Base-by-base conservation (phyloP, 2,797 vertebrate species). In the Leptatherina wallacei region DNA sequence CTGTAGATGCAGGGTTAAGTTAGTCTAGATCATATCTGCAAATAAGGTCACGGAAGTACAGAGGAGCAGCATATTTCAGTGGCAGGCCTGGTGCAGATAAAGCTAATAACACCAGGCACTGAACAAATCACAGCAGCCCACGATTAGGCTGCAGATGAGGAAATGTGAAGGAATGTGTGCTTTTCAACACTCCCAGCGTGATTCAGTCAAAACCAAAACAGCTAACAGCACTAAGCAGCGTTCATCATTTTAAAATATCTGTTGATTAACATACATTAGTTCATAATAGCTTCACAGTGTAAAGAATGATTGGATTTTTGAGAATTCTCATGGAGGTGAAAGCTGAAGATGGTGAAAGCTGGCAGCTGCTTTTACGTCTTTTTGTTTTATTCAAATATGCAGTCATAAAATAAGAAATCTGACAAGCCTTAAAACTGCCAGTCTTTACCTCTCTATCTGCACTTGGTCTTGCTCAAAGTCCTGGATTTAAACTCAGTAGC, bases 121-220 rank as follows among this genome's bases (percentile, higher is more conserved):
- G 80, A 84, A 86, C 83, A 88, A 90, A 93, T 92, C 87, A 71
- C 82, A 84, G 85, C 77, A 71, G 64, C 81, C 71, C 64, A 56
- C 35, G 70, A 76, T 91, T 75, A 72, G 80, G 76, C 82, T 63
- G 76, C 80, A 73, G 78, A 91, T 78, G 59, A 89, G 87, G 88
- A 94, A 91, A 91, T 82, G 81, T 69, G 83, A 66, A 85, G 93
- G 93, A 94, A 94, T 94, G 93, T 84, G 86, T 18, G 66, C 86
- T 92, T 94, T 94, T 95, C 93, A 94, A 89, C 92, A 85, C 91
- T 90, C 80, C 60, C 80, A 69, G 78, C 51, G 82, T 83, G 90
- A 90, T 85, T 61, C 80, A 75, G 89, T 90, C 86, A 67, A 82
- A 94, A 90, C 75, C 87, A 27, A 84, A 93, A 92, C 88, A 89